A percentile compares a stretch with the other conserved stretches of the same genome.
These are phyloP conservation scores for Pyralis farinalis DNA, from an alignment of 2,888 invertebrate genomes.

Conservation along the genomic window DNA sequence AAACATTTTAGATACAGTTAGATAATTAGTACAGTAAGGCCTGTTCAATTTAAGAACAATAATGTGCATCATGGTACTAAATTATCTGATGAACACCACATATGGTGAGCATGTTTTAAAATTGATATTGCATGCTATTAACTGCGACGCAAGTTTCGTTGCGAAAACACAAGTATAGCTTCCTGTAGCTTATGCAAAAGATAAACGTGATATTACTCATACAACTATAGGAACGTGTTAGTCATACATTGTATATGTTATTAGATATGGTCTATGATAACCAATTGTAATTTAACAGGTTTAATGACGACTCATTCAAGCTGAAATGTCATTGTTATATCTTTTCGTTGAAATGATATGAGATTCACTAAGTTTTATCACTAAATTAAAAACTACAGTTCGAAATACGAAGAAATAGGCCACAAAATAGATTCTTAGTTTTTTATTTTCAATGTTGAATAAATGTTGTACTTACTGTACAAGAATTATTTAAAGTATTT, in stretches of 20 bases:
- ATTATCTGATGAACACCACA: neutral
- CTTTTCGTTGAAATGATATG: too few species aligned
- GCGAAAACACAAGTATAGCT: conserved; percentile 20
- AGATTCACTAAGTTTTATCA: too few species aligned
- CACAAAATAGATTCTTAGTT: too few species aligned
- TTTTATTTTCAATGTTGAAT: too few species aligned
- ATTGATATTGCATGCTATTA: conserved; percentile 35
- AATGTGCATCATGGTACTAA: neutral
- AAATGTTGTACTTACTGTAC: too few species aligned
- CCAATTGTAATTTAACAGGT: neutral
- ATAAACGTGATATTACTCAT: conserved; percentile 5
- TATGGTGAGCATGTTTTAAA: neutral
- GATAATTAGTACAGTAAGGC: conserved; percentile 4
- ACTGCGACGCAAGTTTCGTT: conserved; percentile 27
- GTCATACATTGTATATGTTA: neutral
- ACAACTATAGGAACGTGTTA: conserved; percentile 1
- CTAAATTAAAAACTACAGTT: too few species aligned
- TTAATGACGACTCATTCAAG: too few species aligned
- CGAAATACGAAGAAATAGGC: too few species aligned
- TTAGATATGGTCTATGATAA: conserved; percentile 2
- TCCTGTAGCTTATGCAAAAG: conserved; percentile 29
- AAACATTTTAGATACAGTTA: conserved; percentile 17
- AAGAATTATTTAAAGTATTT: too few species aligned
- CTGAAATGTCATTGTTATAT: too few species aligned
- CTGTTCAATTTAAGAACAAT: conserved; percentile 1